Evolutionary conservation across 2,888 invertebrate genomes (phyloP).

Genomic region (Phengaris arion): DNA sequence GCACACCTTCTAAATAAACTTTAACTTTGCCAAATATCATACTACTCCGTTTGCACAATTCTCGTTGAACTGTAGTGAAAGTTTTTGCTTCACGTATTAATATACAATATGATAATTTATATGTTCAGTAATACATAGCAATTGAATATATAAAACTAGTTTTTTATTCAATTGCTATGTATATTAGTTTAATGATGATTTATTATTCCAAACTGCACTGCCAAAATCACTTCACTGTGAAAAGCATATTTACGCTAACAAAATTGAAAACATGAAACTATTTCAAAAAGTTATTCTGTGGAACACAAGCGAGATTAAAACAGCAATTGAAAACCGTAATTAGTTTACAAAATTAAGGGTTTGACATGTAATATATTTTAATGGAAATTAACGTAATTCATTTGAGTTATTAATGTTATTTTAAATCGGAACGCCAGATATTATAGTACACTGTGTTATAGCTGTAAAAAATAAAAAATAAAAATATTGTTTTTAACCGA

Average conservation of each 20-base stretch:
- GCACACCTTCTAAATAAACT: no score
- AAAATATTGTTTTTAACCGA: no score
- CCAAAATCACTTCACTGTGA: neutral
- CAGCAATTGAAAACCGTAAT: constrained; percentile 21
- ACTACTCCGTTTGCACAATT: no score
- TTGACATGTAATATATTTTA: neutral
- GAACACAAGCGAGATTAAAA: constrained; percentile 17
- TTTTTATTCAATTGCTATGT: no score
- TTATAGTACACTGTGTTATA: neutral
- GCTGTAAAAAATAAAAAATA: no score
- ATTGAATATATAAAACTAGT: no score
- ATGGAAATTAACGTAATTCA: neutral
- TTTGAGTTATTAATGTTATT: neutral
- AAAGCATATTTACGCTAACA: constrained; percentile 2
- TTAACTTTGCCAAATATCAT: no score
- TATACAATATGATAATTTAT: no score
- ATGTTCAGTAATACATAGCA: no score
- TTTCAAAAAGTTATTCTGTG: neutral
- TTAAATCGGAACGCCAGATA: neutral
- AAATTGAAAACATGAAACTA: constrained; percentile 21
- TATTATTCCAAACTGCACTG: neutral
- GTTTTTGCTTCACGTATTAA: no score
- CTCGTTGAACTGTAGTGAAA: no score
- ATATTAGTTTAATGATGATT: neutral
- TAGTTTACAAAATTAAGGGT: constrained; percentile 22